phyloP scores from a whole-genome alignment of 2,113 vertebrate species.

The Dasypus novemcinctus region DNA sequence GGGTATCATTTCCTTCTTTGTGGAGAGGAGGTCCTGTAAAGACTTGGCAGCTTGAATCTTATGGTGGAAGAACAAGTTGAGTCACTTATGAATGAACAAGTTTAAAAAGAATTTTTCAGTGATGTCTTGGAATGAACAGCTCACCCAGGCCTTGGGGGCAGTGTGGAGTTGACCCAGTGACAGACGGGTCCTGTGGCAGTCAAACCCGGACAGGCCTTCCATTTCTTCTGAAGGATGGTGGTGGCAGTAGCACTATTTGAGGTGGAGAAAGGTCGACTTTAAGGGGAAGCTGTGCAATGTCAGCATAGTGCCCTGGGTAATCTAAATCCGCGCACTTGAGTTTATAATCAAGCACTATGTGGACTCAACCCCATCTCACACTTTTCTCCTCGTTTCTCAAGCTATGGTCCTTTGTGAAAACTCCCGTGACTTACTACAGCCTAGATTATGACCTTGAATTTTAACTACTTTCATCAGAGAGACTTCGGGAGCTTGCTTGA shows the following conservation, averaged over 20 bases:
- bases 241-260: neutral
- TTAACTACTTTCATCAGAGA: slow-evolving; percentile 32
- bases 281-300: neutral
- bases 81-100: neutral
- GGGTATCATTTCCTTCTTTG: neutral
- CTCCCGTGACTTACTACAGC: neutral
- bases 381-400: neutral
- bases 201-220: neutral
- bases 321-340: neutral
- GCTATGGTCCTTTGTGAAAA: neutral
- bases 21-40: neutral
- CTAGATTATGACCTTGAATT: slow-evolving; percentile 29
- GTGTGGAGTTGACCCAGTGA: neutral
- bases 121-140: neutral
- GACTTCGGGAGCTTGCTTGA: neutral
- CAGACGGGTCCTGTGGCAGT: neutral
- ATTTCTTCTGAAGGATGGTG: neutral
- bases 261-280: neutral
- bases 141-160: neutral
- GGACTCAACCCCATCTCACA: neutral
- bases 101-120: neutral
- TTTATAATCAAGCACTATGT: neutral
- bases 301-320: neutral
- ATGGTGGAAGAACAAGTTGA: neutral
- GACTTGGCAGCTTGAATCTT: neutral